Evolutionary conservation across 2,113 vertebrate genomes (phyloP), one percentile per base, ranked within the genome.

Genomic region (Xiphophorus hellerii): DNA sequence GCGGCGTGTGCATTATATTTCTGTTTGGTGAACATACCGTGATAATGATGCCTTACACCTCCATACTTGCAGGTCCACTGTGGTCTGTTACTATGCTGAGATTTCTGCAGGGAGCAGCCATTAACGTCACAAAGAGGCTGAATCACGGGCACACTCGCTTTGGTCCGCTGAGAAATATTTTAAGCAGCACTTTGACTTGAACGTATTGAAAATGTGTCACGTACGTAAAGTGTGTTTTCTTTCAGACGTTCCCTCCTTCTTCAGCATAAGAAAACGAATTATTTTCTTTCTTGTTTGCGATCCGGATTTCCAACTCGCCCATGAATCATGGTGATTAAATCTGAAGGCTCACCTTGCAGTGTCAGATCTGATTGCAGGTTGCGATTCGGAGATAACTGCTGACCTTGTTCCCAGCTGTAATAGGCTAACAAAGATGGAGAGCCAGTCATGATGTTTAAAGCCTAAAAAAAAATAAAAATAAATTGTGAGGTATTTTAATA

Each of bases 301-400:
- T 51, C 35, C 25, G 35, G 72, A 74, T 54, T 54, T 54, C 30
- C 22, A 54, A 66, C 62, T 66, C 15, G 27, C 60, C n/a, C 60
- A 5, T 73, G 54, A 71, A 81, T 44, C 35, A 71, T 66, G 60
- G 66, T 58, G 51, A 58, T 58, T 58, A 58, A 58, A 58, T 54
- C 17, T 51, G 62, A 75, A 72, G 76, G 39, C 67, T 74, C 33
- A 62, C 77, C 54, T 71, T 42, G 28, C 81, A 75, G 64, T 70
- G 78, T 81, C 78, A 66, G 35, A 73, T 74, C 69, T 80, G 86
- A 86, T 66, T 74, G 51, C 65, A 54, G 77, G 39, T 1, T 9
- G 37, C 42, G 48, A 76, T 71, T 62, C 67, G 33, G 68, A 68
- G 54, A 84, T 60, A 48, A 58, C 69, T 29, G 39, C 42, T 58